Evolutionary conservation across 2,113 vertebrate species (phyloP), one percentile per base, ranked within the genome.

Genomic region (Amia ocellicauda): DNA sequence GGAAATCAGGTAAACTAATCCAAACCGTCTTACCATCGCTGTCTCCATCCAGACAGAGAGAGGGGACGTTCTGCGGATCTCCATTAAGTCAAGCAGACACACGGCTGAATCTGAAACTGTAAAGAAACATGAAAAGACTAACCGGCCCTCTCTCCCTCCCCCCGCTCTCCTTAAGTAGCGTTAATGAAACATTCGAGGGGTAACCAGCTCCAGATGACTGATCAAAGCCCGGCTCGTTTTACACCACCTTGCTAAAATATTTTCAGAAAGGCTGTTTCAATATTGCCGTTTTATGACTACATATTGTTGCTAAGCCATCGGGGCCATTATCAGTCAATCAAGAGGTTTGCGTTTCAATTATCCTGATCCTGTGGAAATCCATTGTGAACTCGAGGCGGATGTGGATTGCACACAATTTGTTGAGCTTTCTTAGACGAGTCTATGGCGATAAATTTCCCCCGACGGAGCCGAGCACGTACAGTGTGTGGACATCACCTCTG

Each of bases 191-290:
- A 23, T 83, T 86, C 79, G 11, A 9, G 80, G 77, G 76, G 81
- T 90, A 87, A 86, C 69, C 71, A 82, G 69, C 83, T 84, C 83
- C 83, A 85, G 84, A 81, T 89, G 87, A 85, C 81, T 83, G 81
- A 84, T 83, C 79, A 89, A 88, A 88, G 80, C 70, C 70, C 64
- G 68, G 67, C 82, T 86, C 27, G 49, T 76, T 79, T 77, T 83
- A 20, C 84, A 77, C 79, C 74, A 88, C 80, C 83, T 86, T 85
- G 73, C 78, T 88, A 78, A 87, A 87, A 81, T 87, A 85, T 83
- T 87, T 81, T 78, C 71, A 74, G 83, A 82, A 70, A 62, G 76
- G 71, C 79, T 78, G 68, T 77, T 82, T 86, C 80, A 81, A 78
- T 88, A 84, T 86, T 82, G 64, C 0, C 73, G 58, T 80, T 86